Conservation (phyloP, 1,140 invertebrate genomes). For the Bilobella aurantiaca region DNA sequence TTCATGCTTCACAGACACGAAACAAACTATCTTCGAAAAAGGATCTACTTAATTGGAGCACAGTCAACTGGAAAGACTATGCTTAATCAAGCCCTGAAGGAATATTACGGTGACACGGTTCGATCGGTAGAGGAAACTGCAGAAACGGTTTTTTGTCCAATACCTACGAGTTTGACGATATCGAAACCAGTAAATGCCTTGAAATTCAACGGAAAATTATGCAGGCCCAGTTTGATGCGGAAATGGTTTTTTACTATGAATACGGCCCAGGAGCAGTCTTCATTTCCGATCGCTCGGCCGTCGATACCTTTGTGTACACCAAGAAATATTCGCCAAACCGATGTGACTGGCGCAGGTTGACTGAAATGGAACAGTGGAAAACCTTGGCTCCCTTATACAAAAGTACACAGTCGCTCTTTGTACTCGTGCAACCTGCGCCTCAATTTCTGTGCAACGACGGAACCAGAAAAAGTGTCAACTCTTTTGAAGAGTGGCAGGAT, state of each 20-base stretch:
- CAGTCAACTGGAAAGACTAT: not conserved
- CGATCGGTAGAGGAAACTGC: not conserved
- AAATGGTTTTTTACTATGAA: not conserved
- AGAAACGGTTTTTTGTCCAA: not conserved
- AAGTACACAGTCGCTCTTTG: not conserved
- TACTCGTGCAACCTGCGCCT: too few relatives aligned
- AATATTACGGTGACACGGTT: not conserved
- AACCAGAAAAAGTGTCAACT: too few relatives aligned
- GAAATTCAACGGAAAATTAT: not conserved
- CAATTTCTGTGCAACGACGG: too few relatives aligned
- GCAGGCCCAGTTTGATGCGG: not conserved
- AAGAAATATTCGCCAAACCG: not conserved
- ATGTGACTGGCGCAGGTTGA: not conserved
- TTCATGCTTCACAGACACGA: too few relatives aligned
- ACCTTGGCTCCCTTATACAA: not conserved
- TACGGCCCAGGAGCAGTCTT: not conserved
- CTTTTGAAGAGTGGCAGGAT: too few relatives aligned
- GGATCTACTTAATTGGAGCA: not conserved
- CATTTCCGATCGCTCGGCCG: not conserved
- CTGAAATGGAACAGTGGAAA: not conserved
- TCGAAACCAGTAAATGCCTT: not conserved
- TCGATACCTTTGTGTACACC: not conserved
- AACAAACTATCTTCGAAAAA: too few relatives aligned
- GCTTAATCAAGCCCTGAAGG: not conserved
- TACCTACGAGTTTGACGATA: not conserved